phyloP scores from a whole-genome alignment of 2,797 vertebrate genomes.

The Serranus cabrilla region DNA sequence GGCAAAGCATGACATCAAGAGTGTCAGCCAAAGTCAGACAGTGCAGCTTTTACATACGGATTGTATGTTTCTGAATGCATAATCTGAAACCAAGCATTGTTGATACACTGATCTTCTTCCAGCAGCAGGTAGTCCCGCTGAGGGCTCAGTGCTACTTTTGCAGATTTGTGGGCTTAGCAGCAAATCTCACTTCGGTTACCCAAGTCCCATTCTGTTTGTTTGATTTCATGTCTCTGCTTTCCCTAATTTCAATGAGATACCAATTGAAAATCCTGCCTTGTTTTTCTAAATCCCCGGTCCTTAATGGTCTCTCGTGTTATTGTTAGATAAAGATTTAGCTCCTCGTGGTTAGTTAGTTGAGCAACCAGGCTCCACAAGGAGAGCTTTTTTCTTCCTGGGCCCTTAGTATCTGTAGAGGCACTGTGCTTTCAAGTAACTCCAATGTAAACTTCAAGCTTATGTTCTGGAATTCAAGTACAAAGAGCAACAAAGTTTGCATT shows the following conservation, averaged over 20 bases:
- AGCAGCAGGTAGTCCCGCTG: slow-evolving; percentile 41
- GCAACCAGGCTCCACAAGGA: neutral
- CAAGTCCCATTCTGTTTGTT: slow-evolving; percentile 47
- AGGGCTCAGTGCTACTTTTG: slow-evolving; percentile 41
- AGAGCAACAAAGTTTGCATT: too few relatives aligned
- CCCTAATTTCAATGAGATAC: slow-evolving; percentile 40
- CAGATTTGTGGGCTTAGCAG: slow-evolving; percentile 58
- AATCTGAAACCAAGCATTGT: slow-evolving; percentile 49
- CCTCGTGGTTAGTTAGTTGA: slow-evolving; percentile 1
- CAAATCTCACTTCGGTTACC: slow-evolving; percentile 46
- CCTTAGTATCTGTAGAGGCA: too few relatives aligned
- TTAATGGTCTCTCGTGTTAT: slow-evolving; percentile 19
- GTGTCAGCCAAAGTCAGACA: slow-evolving; percentile 13
- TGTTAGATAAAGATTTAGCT: neutral
- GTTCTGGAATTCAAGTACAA: too few relatives aligned
- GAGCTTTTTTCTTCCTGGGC: too few relatives aligned
- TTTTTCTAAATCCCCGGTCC: slow-evolving; percentile 32
- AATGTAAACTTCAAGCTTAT: too few relatives aligned
- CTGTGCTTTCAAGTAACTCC: too few relatives aligned
- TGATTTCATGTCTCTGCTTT: slow-evolving; percentile 44
- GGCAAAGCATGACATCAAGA: neutral
- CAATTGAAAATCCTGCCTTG: slow-evolving; percentile 26
- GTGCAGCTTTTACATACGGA: slow-evolving; percentile 7
- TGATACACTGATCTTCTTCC: slow-evolving; percentile 45
- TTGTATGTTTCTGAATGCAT: slow-evolving; percentile 28